These are phyloP conservation scores for Cariama cristata DNA, from an alignment of 2,113 vertebrate species.

Conservation along the genomic window DNA sequence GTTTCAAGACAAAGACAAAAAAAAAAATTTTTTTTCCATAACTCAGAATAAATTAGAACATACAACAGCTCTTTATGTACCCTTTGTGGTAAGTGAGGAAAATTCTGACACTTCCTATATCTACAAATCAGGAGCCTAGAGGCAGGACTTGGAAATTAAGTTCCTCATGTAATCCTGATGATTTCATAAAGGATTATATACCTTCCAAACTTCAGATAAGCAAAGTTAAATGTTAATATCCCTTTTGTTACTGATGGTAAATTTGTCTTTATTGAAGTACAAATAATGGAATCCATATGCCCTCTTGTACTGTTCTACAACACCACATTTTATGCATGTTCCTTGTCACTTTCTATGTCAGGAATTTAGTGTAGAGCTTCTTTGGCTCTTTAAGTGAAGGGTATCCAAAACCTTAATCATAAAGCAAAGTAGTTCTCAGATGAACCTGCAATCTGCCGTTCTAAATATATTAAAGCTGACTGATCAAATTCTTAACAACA, in stretches of 20 bases:
- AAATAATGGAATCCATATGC: not conserved
- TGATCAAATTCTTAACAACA: not conserved
- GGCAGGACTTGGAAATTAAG: not conserved
- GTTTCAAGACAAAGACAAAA: not conserved
- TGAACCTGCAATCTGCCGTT: not conserved
- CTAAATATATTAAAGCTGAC: not conserved
- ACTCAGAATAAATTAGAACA: not conserved
- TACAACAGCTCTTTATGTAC: not conserved
- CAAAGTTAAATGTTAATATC: not conserved
- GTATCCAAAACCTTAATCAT: not conserved
- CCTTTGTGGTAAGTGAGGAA: not conserved
- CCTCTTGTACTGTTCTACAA: not conserved
- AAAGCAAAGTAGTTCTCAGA: not conserved
- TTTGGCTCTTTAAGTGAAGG: not conserved
- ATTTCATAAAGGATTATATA: not conserved
- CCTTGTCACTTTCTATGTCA: not conserved
- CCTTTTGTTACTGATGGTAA: not conserved
- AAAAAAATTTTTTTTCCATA: not conserved
- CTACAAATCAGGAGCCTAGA: not conserved
- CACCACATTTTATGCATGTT: not conserved
- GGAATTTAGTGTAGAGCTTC: not conserved
- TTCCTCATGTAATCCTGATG: not conserved
- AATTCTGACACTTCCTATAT: not conserved
- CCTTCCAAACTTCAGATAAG: not conserved
- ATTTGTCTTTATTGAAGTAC: not conserved